These are phyloP conservation scores for Heterohyrax brucei DNA, from an alignment of 2,797 vertebrate species.

Conservation along the genomic window DNA sequence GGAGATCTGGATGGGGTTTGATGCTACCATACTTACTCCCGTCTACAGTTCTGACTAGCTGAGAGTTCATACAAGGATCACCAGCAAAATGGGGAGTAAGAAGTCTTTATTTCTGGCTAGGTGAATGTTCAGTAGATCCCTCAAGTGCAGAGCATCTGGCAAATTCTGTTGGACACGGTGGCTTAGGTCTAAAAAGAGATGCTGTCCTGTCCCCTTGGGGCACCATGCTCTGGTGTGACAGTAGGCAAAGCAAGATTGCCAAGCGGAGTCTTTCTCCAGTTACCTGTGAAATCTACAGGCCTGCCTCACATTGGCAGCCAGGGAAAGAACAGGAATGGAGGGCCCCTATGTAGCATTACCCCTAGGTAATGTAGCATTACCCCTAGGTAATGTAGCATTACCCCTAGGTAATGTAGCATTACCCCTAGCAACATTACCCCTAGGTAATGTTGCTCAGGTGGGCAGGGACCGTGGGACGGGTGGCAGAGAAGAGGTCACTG, in stretches of 20 bases:
- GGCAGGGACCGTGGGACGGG: background rate
- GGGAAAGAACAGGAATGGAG: background rate
- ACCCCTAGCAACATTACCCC: too few relatives aligned
- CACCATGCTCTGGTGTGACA: background rate
- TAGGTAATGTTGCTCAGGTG: background rate
- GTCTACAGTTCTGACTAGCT: background rate
- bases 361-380: too few relatives aligned
- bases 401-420: too few relatives aligned
- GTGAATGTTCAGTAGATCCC: background rate
- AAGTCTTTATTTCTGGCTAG: constrained; percentile 11
- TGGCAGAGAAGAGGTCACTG: background rate
- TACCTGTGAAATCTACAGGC: background rate
- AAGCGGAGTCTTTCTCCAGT: background rate
- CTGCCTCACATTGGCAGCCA: background rate
- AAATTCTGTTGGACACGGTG: background rate
- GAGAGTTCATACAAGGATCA: background rate
- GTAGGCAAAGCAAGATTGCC: background rate
- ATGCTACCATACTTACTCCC: background rate
- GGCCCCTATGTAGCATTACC: too few relatives aligned
- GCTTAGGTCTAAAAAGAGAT: background rate
- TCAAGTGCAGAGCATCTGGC: background rate
- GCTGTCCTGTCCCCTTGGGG: background rate
- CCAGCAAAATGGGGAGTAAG: background rate
- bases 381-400: too few relatives aligned
- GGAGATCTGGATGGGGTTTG: background rate